These are phyloP conservation scores for Dicentrarchus labrax DNA, from an alignment of 2,113 vertebrate genomes.

Conservation along the genomic window DNA sequence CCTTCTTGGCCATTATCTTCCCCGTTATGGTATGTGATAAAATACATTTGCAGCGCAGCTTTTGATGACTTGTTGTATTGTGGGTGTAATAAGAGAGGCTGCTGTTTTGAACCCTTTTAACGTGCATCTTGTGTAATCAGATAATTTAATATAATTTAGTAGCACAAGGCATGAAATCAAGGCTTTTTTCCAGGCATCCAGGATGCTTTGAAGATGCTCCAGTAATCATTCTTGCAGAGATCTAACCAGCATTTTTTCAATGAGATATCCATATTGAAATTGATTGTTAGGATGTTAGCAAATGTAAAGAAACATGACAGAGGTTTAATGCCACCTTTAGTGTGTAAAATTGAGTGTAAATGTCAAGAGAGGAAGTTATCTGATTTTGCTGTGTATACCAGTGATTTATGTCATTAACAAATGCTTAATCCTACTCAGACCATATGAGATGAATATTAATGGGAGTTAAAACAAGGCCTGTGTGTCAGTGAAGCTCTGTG, in stretches of 20 bases:
- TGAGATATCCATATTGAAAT: not conserved
- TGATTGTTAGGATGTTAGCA: not conserved
- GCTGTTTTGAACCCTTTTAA: not conserved
- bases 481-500: not conserved
- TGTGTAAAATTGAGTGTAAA: not conserved
- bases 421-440: slow-evolving; percentile 11
- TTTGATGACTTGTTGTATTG: not conserved
- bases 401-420: slow-evolving; percentile 13
- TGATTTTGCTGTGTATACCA: not conserved
- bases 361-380: not conserved
- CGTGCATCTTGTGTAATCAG: not conserved
- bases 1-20: slow-evolving; percentile 87
- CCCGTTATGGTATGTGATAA: slow-evolving; percentile 88
- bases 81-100: not conserved
- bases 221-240: not conserved
- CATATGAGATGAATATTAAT: slow-evolving; percentile 19
- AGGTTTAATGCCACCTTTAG: not conserved
- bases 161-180: not conserved
- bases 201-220: not conserved
- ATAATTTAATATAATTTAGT: not conserved
- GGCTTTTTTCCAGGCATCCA: not conserved
- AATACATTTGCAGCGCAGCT: not conserved
- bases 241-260: not conserved
- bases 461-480: not conserved
- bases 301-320: not conserved